Evolutionary conservation across 2,888 invertebrate genomes (phyloP).

Genomic region (Athetis lepigone): DNA sequence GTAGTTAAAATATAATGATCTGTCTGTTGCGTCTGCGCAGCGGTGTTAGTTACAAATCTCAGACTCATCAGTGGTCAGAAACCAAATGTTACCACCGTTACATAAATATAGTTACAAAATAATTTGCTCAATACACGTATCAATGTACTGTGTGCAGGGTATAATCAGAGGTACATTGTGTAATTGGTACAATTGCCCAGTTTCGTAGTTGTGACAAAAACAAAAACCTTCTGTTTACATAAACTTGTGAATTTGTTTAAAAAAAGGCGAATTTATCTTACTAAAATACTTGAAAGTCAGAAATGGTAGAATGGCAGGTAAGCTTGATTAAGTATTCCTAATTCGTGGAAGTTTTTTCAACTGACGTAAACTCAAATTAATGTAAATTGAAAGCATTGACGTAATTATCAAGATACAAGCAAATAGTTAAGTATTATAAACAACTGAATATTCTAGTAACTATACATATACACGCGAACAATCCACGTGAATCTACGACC

Average conservation of each 20-base stretch:
- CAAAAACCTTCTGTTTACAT: slow-evolving; percentile 9
- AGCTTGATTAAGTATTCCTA: no score
- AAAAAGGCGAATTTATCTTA: slow-evolving; percentile 6
- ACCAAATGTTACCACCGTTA: slow-evolving; percentile 72
- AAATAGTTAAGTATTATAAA: no score
- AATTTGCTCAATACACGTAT: slow-evolving; percentile 78
- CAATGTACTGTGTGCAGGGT: slow-evolving; percentile 66
- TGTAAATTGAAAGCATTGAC: no score
- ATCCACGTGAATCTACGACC: no score
- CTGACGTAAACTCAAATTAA: no score
- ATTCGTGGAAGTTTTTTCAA: no score
- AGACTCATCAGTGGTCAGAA: slow-evolving; percentile 65
- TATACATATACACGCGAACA: no score
- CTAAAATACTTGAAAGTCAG: not conserved
- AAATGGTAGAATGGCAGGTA: not conserved
- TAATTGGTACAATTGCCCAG: slow-evolving; percentile 71
- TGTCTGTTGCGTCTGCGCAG: slow-evolving; percentile 12
- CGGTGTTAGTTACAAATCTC: slow-evolving; percentile 47
- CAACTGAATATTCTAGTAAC: no score
- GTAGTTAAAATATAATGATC: slow-evolving; percentile 11
- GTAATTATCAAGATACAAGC: no score
- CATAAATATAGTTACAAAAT: slow-evolving; percentile 79
- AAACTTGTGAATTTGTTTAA: slow-evolving; percentile 22
- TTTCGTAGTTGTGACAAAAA: slow-evolving; percentile 60
- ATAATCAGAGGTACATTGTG: slow-evolving; percentile 74